phyloP scores from a whole-genome alignment of 2,797 vertebrate species.

The Sebastes dallii region DNA sequence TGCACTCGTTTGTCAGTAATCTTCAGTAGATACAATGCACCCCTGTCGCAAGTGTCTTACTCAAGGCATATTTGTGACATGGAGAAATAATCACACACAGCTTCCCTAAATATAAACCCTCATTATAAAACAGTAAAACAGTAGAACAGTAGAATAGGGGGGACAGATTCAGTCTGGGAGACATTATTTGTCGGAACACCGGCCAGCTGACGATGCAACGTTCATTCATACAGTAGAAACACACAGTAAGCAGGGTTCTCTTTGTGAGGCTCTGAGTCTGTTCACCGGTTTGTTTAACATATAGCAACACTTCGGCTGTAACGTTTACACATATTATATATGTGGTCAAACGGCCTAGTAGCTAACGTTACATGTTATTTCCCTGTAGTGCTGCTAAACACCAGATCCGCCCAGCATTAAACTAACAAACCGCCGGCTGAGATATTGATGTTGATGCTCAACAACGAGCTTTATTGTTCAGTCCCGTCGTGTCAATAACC shows the following conservation, averaged over 20 bases:
- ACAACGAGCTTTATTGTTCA: background rate
- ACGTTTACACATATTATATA: background rate
- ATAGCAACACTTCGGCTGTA: background rate
- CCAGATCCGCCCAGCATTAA: background rate
- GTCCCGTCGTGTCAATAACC: rapidly evolving
- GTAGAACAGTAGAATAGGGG: too few species aligned
- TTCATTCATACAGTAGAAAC: slow-evolving; percentile 1
- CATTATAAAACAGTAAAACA: background rate
- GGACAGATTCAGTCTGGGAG: background rate
- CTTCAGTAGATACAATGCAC: too few species aligned
- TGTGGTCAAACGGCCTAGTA: too few species aligned
- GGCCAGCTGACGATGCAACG: slow-evolving; percentile 28
- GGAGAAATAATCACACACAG: background rate
- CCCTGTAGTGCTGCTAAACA: background rate
- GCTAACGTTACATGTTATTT: background rate
- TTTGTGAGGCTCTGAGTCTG: background rate
- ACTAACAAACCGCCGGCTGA: slow-evolving; percentile 25
- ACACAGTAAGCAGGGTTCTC: slow-evolving; percentile 20
- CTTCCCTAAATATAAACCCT: background rate
- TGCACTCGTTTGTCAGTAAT: too few species aligned
- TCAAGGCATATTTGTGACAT: background rate
- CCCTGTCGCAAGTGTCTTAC: too few species aligned
- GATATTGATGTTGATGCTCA: background rate
- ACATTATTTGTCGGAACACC: slow-evolving; percentile 12
- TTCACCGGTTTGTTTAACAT: background rate